phyloP scores from a whole-genome alignment of 2,113 vertebrate species.

The Carollia perspicillata region DNA sequence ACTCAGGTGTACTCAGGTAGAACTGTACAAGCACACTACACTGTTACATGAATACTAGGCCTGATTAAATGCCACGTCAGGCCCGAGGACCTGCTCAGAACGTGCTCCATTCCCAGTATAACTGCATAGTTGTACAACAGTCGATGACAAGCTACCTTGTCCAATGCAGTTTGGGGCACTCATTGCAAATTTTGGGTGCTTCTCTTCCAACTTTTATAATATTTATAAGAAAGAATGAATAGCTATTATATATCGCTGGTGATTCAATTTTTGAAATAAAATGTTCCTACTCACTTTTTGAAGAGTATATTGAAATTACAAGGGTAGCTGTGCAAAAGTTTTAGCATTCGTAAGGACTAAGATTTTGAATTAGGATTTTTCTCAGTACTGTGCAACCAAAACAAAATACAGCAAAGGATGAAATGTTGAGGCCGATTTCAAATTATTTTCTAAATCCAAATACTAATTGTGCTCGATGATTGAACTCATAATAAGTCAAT shows the following conservation, averaged over 20 bases:
- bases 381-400: neutral
- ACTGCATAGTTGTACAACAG: neutral
- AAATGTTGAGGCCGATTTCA: neutral
- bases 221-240: neutral
- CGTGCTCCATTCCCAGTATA: neutral
- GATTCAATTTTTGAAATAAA: neutral
- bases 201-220: neutral
- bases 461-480: neutral
- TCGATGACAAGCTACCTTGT: neutral
- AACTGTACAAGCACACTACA: neutral
- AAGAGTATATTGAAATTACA: neutral
- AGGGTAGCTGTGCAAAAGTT: neutral
- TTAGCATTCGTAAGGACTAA: neutral
- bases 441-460: constrained; percentile 17
- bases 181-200: neutral
- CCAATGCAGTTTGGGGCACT: neutral
- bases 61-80: neutral
- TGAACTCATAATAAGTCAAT: neutral
- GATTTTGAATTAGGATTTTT: neutral
- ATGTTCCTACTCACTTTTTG: neutral
- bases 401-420: neutral
- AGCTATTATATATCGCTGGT: neutral
- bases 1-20: neutral
- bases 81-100: neutral
- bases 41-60: accelerated